phyloP scores from a whole-genome alignment of 1,140 invertebrate genomes.

The Neodiprion lecontei region DNA sequence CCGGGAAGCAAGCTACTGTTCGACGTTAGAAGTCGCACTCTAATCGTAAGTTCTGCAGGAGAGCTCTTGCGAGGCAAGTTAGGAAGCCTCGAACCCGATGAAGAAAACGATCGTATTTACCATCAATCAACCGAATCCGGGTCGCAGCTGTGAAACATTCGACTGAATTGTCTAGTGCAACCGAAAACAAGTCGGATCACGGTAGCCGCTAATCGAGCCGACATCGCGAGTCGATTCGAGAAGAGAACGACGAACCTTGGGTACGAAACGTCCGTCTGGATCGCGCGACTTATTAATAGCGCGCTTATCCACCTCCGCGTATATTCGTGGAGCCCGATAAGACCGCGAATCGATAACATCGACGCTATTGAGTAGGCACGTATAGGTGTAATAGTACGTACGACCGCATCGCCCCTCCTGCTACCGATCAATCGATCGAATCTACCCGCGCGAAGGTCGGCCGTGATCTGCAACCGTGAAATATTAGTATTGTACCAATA shows the following conservation, averaged over 20 bases:
- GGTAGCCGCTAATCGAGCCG: neutral
- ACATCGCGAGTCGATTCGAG: neutral
- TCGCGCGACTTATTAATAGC: neutral
- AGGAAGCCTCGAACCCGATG: no score
- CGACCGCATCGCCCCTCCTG: neutral
- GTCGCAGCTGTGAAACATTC: neutral
- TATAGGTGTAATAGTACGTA: neutral
- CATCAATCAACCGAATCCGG: neutral
- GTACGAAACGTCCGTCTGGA: neutral
- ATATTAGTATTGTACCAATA: slow-evolving; percentile 41
- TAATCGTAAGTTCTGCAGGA: no score
- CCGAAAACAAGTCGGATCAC: neutral
- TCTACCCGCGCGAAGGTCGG: slow-evolving; percentile 28
- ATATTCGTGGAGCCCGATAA: neutral
- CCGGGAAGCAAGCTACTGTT: neutral
- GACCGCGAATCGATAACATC: neutral
- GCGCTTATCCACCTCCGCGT: neutral
- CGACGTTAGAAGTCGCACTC: neutral
- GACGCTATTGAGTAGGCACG: neutral
- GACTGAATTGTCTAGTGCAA: neutral
- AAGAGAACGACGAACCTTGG: neutral
- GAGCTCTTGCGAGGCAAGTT: no score
- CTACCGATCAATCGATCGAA: slow-evolving; percentile 18
- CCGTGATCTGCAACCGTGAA: slow-evolving; percentile 43
- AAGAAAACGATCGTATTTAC: no score